Evolutionary conservation across 1,140 invertebrate genomes (phyloP).

Genomic region (Pygmarrhopalites habei): DNA sequence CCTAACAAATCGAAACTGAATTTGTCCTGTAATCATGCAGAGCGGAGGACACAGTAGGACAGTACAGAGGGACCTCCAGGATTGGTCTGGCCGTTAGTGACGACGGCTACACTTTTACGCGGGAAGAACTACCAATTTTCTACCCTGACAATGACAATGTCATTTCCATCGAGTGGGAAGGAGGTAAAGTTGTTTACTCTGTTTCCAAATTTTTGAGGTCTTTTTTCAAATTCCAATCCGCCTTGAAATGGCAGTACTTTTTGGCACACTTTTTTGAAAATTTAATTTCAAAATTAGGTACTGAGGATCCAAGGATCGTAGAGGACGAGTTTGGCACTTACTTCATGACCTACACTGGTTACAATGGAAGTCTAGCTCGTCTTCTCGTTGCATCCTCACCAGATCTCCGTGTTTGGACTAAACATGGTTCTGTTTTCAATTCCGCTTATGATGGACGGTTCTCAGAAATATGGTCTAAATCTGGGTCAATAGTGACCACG

Average conservation of each 20-base stretch:
- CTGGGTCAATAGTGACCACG: slow-evolving; percentile 27
- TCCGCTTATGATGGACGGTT: slow-evolving; percentile 6
- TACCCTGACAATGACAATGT: slow-evolving; percentile 30
- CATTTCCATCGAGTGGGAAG: slow-evolving; percentile 30
- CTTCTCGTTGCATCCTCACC: slow-evolving; percentile 26
- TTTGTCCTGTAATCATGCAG: too few species aligned
- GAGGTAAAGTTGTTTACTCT: too few species aligned
- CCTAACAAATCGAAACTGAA: too few species aligned
- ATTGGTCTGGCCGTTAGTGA: slow-evolving; percentile 26
- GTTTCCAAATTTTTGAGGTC: too few species aligned
- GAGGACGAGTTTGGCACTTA: slow-evolving; percentile 18
- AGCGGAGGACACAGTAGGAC: slow-evolving; percentile 30
- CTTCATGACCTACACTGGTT: slow-evolving; percentile 35
- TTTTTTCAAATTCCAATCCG: too few species aligned
- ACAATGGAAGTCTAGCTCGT: slow-evolving; percentile 26
- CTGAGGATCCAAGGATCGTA: slow-evolving; percentile 34
- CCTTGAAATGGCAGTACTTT: too few species aligned
- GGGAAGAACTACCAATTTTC: slow-evolving; percentile 24
- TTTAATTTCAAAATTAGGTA: too few species aligned
- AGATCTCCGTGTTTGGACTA: slow-evolving; percentile 26
- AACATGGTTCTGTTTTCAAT: slow-evolving; percentile 31
- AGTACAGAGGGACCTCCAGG: slow-evolving; percentile 26
- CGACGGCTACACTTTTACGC: slow-evolving; percentile 24
- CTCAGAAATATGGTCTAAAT: slow-evolving; percentile 32
- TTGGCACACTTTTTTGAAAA: too few species aligned